A percentile compares a stretch with the other conserved stretches of the same genome.
These are phyloP conservation scores for Protula sp. DNA, from an alignment of 2,888 invertebrate species.

Conservation along the genomic window DNA sequence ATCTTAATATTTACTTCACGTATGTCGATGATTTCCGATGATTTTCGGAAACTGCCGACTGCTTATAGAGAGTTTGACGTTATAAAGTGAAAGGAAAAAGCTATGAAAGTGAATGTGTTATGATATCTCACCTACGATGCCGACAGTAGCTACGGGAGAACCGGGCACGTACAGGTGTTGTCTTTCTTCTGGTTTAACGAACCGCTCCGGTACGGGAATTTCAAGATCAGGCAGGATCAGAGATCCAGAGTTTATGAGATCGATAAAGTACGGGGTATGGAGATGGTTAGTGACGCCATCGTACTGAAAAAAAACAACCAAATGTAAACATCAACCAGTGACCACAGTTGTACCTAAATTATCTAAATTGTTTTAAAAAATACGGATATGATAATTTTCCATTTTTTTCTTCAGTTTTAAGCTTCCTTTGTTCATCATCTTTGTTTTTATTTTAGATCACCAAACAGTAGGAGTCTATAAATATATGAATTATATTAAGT, in stretches of 20 bases:
- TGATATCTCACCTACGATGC: constrained; percentile 58
- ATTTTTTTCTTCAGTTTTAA: no score
- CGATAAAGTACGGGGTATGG: constrained; percentile 85
- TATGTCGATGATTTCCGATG: no score
- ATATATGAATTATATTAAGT: no score
- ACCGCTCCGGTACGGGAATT: constrained; percentile 90
- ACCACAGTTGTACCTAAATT: background rate
- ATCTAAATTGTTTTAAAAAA: background rate
- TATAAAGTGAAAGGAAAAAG: no score
- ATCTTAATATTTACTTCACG: no score
- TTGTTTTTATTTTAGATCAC: no score
- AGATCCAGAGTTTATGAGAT: constrained; percentile 72
- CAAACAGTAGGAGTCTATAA: no score
- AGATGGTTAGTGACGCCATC: constrained; percentile 88
- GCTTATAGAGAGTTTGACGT: no score
- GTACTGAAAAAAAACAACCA: constrained; percentile 34
- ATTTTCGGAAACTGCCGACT: no score
- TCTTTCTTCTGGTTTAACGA: constrained; percentile 80
- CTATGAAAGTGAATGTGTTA: no score
- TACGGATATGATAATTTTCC: no score
- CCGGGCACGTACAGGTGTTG: constrained; percentile 90
- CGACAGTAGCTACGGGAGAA: constrained; percentile 68
- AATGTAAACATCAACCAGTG: background rate
- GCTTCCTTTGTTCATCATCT: no score
- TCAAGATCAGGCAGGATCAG: constrained; percentile 92